These are phyloP conservation scores for Plectropomus leopardus DNA, from an alignment of 2,113 vertebrate genomes.

Conservation along the genomic window DNA sequence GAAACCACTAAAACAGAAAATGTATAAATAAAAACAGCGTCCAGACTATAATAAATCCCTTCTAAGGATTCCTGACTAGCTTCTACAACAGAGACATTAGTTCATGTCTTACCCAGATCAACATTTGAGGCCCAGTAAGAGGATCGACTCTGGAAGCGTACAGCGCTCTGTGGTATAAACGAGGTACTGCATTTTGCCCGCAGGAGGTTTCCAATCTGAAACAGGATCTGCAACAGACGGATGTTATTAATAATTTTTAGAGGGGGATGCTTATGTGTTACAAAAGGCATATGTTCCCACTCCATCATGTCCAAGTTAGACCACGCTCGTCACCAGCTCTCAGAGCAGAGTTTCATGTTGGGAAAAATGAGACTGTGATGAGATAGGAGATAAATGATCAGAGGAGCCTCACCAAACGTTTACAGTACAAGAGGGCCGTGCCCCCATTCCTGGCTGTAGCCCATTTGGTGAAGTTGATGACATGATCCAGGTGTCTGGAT, in stretches of 20 bases:
- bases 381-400: constrained; percentile 5
- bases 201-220: constrained; percentile 84
- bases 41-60: background rate
- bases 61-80: background rate
- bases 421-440: constrained; percentile 82
- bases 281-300: constrained; percentile 48
- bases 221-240: constrained; percentile 80
- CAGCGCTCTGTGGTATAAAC: constrained; percentile 77
- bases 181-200: constrained; percentile 80
- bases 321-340: background rate
- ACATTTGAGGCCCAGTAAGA: constrained; percentile 83
- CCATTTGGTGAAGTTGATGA: constrained; percentile 95
- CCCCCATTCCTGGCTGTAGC: constrained; percentile 92
- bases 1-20: background rate
- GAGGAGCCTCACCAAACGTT: constrained; percentile 72
- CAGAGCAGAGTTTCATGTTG: background rate
- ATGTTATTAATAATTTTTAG: constrained; percentile 54
- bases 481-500: constrained; percentile 93
- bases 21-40: background rate
- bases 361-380: constrained; percentile 10
- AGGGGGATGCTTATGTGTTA: constrained; percentile 15
- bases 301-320: constrained; percentile 18
- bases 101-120: constrained; percentile 78
- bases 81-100: background rate
- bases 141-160: constrained; percentile 82